A percentile compares a stretch with the other conserved stretches of the same genome.
phyloP scores from a whole-genome alignment of 2,797 vertebrate species.

The Chanos chanos region DNA sequence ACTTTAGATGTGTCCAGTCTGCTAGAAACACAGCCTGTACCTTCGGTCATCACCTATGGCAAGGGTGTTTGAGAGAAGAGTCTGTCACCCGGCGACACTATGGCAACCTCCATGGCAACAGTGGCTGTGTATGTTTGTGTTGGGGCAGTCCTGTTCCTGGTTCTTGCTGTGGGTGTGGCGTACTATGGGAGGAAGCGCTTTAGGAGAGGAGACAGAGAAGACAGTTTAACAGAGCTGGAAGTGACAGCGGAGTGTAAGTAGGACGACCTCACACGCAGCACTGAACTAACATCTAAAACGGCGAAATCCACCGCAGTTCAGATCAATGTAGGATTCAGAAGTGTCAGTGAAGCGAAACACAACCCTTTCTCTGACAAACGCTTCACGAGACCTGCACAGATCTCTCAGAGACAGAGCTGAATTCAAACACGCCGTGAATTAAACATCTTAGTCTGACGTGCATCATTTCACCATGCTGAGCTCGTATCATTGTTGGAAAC shows the following conservation, averaged over 20 bases:
- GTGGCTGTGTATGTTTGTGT: slow-evolving; percentile 58
- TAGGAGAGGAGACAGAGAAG: slow-evolving; percentile 1
- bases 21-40: slow-evolving; percentile 50
- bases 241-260: slow-evolving; percentile 48
- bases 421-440: no score
- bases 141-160: slow-evolving; percentile 66
- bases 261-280: no score
- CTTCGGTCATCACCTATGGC: slow-evolving; percentile 32
- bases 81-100: slow-evolving; percentile 44
- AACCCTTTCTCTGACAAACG: no score
- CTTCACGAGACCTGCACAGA: no score
- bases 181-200: slow-evolving; percentile 62
- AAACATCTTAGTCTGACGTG: no score
- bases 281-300: no score
- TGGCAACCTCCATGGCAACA: slow-evolving; percentile 35
- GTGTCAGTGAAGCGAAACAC: no score
- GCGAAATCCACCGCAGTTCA: no score
- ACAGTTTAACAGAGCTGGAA: not conserved
- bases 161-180: slow-evolving; percentile 58
- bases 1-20: slow-evolving; percentile 77
- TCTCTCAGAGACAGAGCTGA: no score
- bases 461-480: no score
- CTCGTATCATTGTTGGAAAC: no score
- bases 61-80: slow-evolving; percentile 57
- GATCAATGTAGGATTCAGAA: no score